phyloP scores from a whole-genome alignment of 2,113 vertebrate species.

The Phalacrocorax carbo region DNA sequence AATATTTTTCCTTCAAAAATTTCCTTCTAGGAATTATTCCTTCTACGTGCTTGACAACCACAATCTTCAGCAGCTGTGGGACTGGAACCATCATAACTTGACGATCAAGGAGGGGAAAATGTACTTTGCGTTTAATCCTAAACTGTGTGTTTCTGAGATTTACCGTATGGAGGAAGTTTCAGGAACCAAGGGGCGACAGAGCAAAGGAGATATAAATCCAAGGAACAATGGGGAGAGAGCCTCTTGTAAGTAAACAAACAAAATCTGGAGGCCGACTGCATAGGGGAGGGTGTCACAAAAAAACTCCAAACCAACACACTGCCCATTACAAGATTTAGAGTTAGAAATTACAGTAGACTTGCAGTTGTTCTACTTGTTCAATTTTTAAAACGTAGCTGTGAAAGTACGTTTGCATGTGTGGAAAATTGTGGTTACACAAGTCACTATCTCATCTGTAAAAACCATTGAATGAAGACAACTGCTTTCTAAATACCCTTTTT shows the following conservation, averaged over 20 bases:
- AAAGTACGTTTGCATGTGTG: background rate
- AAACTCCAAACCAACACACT: accelerated
- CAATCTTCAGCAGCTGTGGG: conserved; percentile 93
- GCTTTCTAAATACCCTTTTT: background rate
- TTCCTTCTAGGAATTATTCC: conserved; percentile 83
- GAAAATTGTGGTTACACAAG: background rate
- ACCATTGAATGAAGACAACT: background rate
- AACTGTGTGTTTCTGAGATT: conserved; percentile 93
- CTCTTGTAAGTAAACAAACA: conserved; percentile 85
- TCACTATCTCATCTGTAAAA: background rate
- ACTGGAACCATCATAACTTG: conserved; percentile 95
- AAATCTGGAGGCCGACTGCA: background rate
- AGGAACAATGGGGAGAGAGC: conserved; percentile 93
- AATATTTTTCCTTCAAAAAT: conserved; percentile 22
- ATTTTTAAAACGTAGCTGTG: background rate
- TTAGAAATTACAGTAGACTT: background rate
- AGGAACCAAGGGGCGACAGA: conserved; percentile 80
- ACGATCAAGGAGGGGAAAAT: conserved; percentile 91
- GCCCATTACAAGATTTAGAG: background rate
- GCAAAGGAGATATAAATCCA: conserved; percentile 85
- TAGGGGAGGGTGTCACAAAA: background rate
- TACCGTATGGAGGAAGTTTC: conserved; percentile 93
- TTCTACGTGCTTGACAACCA: conserved; percentile 95
- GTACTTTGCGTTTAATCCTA: conserved; percentile 94
- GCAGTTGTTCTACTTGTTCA: background rate